Evolutionary conservation across 2,797 vertebrate species (phyloP), one percentile per base, ranked within the genome.

Genomic region (Odontamblyopus lacepedii): DNA sequence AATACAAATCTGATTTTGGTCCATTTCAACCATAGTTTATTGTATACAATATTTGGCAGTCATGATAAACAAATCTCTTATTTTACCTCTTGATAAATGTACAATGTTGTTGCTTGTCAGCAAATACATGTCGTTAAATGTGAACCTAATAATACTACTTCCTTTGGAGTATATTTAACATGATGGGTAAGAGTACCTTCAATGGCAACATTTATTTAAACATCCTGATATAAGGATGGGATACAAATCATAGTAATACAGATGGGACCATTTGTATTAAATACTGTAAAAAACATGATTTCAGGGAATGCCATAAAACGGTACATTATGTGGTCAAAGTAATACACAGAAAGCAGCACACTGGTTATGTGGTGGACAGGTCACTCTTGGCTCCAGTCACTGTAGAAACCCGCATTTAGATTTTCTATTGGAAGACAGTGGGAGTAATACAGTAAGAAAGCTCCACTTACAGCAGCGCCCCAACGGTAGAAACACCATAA

Each of bases 31-130:
- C 79, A 77, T 18, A 16, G 61, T 91, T 91, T 92, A 90, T 92
- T 91, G 69, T 83, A 69, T 26, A 73, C 69, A 80, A 87, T 68
- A 84, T 87, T 88, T 91, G 92, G 91, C 88, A 92, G 88, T 90
- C 75, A 74, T 79, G 56, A 57, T 8, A 4, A 57, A 57, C 55
- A 57, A 23, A 56, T 26, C 26, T n/a, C n/a, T 56, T 23, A 56
- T 56, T 56, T 56, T 56, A 23, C 53, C 53, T 56, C 4, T 23
- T 11, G 2, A 56, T 23, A 56, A 23, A n/a, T 27, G 23, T 12
- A 57, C 23, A 57, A 13, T 26, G 55, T 56, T 26, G 23, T 48
- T 15, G 44, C 13, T 48, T 48, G 44, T 13, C 44, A 48, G 44
- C 7, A 38, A 38, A 48, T 15, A 12, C 9, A 3, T 26, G 55